Evolutionary conservation across 2,113 vertebrate species (phyloP).

Genomic region (Cathartes aura): DNA sequence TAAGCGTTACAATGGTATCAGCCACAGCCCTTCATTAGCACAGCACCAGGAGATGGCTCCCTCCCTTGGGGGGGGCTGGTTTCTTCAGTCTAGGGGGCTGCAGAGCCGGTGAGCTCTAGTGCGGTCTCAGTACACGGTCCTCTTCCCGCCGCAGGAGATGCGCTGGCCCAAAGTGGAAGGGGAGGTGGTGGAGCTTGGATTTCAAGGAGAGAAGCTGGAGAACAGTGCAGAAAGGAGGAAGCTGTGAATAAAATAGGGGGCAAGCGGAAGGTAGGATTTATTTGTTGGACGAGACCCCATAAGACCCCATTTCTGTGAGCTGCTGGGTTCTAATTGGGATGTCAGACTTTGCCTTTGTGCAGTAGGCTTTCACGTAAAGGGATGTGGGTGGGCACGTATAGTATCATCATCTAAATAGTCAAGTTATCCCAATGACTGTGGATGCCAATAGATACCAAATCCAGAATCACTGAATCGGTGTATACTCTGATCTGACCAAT

Average conservation of each 20-base stretch:
- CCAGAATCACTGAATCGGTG: fast-evolving
- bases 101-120: neutral
- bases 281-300: neutral
- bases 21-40: neutral
- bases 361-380: neutral
- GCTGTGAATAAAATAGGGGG: neutral
- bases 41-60: neutral
- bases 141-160: neutral
- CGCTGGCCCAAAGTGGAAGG: neutral
- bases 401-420: neutral
- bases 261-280: neutral
- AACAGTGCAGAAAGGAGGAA: neutral
- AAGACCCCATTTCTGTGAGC: neutral
- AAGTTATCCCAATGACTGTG: neutral
- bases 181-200: neutral
- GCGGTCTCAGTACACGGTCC: neutral
- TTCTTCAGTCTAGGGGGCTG: neutral
- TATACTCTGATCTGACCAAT: fast-evolving
- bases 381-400: too few relatives aligned
- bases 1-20: neutral
- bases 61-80: neutral
- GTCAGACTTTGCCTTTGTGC: neutral
- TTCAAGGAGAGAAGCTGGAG: neutral
- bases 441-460: neutral
- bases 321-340: neutral